phyloP scores from a whole-genome alignment of 2,888 invertebrate genomes.

The Epiblema foenella region DNA sequence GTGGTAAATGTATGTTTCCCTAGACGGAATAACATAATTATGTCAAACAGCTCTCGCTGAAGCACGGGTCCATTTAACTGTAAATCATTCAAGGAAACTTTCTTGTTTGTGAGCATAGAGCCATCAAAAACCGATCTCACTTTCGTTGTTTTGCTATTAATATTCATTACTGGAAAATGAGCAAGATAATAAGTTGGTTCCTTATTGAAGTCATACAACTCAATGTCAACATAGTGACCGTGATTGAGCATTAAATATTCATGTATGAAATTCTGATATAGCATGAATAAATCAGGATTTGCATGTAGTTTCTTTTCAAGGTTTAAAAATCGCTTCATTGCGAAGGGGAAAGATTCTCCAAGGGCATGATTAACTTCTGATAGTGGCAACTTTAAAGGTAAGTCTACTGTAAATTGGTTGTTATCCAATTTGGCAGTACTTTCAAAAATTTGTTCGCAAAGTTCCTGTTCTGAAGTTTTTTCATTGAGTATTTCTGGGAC shows the following conservation, averaged over 20 bases:
- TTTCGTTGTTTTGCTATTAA: neutral
- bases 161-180: neutral
- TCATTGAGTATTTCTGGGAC: constrained; percentile 45
- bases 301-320: constrained; percentile 44
- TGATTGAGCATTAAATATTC: constrained; percentile 5
- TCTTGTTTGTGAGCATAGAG: constrained; percentile 12
- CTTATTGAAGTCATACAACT: constrained; percentile 2
- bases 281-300: constrained; percentile 16
- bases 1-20: constrained; percentile 14
- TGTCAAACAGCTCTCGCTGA: constrained; percentile 10
- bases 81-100: constrained; percentile 12
- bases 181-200: constrained; percentile 8
- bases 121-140: constrained; percentile 10
- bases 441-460: too few species aligned
- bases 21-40: constrained; percentile 12
- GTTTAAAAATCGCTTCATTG: constrained; percentile 45
- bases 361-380: constrained; percentile 11
- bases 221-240: too few species aligned
- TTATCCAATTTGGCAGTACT: too few species aligned
- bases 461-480: constrained; percentile 25
- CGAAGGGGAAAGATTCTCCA: constrained; percentile 47
- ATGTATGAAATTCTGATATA: constrained; percentile 42
- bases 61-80: neutral
- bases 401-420: too few species aligned
- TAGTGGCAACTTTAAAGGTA: constrained; percentile 33